Evolutionary conservation across 2,797 vertebrate species (phyloP), one percentile per base, ranked within the genome.

Genomic region (Heterohyrax brucei): DNA sequence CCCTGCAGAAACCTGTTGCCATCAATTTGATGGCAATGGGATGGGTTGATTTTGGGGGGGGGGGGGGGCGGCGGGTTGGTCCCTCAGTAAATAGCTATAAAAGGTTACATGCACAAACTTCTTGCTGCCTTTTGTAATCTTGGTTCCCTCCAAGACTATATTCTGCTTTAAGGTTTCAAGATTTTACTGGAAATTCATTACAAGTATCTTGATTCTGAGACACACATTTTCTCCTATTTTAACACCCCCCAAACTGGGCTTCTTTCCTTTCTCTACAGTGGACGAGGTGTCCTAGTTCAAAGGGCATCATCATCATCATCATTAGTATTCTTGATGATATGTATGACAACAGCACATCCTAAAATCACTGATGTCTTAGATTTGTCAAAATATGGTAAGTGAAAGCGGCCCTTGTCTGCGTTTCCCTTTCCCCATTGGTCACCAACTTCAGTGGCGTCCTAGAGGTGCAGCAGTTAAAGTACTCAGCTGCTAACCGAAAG

Each of bases 181-280:
- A 44, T 72, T 93, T 73, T 59, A 76, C 91, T 18, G 75, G 80
- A 91, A 91, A 89, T 86, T 90, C 10, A 77, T 83, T 79, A 39
- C n/a, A 2, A 91, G 59, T 64, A 85, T 75, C 62, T 28, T 77
- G 53, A 87, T 48, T 94, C 76, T 66, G 81, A 94, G 68, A 72
- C 22, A 26, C 44, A 70, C 44, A 79, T n/a, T 56, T 89, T 24
- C 56, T 59, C 78, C 26, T 28, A 48, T 12, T 79, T 33, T 87
- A 93, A 39, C 18, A 64, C 76, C 70, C 80, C 80, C 53, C 12
- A 70, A 92, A 91, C 3, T 24, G 26, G 44, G 79, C 44, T 89
- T 30, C 12, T 87, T 83, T 78, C 39, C 39, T 39, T 16, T 39
- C 33, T 78, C 53, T 78, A 50, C 56, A 59, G 7, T 14, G 26